These are phyloP conservation scores for Anoplolepis gracilipes DNA, from an alignment of 1,140 invertebrate species.

Conservation along the genomic window DNA sequence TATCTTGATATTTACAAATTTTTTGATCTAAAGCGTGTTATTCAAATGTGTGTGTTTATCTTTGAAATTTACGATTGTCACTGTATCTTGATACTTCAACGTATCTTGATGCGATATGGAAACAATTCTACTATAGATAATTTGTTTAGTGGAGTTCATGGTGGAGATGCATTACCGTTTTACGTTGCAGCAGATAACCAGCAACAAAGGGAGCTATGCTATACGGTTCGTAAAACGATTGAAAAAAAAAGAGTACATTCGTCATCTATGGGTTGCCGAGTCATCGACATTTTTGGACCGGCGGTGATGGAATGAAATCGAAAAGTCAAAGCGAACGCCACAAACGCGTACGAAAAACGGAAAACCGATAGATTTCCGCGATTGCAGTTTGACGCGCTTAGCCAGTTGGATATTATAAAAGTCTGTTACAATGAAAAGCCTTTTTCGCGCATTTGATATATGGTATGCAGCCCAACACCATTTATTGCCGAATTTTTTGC, in stretches of 20 bases:
- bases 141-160: conserved; percentile 4
- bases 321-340: conserved; percentile 65
- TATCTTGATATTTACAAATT: background rate
- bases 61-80: background rate
- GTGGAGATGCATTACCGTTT: conserved; percentile 49
- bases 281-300: conserved; percentile 71
- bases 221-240: conserved; percentile 61
- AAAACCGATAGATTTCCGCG: conserved; percentile 61
- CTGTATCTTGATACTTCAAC: background rate
- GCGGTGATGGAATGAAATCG: conserved; percentile 58
- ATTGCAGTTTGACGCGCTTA: conserved; percentile 50
- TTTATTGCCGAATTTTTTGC: background rate
- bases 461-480: background rate
- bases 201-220: conserved; percentile 34
- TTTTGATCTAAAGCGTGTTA: background rate
- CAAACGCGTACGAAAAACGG: conserved; percentile 55
- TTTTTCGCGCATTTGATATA: background rate
- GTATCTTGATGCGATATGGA: background rate
- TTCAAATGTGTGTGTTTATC: background rate
- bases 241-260: conserved; percentile 65
- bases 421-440: conserved; percentile 27
- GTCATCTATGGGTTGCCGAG: conserved; percentile 64
- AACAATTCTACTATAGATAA: conserved; percentile 11
- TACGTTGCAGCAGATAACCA: conserved; percentile 24
- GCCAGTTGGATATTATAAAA: conserved; percentile 45